phyloP scores from a whole-genome alignment of 2,113 vertebrate species.

The Anolis sagrei region DNA sequence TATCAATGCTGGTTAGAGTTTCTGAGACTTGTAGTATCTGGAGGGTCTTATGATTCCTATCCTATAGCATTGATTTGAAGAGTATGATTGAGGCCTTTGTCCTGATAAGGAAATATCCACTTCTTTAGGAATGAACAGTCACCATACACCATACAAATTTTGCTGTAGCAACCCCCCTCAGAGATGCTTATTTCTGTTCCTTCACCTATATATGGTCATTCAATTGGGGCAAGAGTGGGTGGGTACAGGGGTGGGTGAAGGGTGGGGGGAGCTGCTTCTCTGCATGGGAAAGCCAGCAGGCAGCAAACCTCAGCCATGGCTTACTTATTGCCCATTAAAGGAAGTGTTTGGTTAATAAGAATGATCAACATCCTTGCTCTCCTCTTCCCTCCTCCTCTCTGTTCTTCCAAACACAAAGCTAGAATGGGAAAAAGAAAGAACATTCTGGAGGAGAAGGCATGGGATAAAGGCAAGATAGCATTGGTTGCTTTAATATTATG shows the following conservation, averaged over 20 bases:
- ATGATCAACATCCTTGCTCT: background rate
- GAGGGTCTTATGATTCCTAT: too few relatives aligned
- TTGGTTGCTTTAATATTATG: background rate
- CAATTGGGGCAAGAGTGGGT: background rate
- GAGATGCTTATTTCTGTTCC: background rate
- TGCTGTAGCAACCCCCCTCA: background rate
- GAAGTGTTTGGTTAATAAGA: constrained; percentile 29
- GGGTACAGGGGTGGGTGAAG: too few relatives aligned
- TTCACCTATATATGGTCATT: constrained; percentile 34
- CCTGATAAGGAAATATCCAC: background rate
- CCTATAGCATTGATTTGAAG: too few relatives aligned
- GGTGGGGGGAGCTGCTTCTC: background rate
- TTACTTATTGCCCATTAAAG: constrained; percentile 9
- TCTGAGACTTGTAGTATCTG: too few relatives aligned
- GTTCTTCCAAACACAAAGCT: constrained; percentile 42
- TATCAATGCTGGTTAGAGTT: too few relatives aligned
- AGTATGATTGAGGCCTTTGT: background rate
- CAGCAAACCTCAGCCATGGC: background rate
- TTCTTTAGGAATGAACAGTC: background rate
- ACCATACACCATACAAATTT: background rate
- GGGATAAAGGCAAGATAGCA: constrained; percentile 18
- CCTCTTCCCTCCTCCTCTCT: background rate
- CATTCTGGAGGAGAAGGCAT: background rate
- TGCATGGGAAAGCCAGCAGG: constrained; percentile 10
- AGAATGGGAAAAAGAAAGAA: constrained; percentile 27